Evolutionary conservation across 2,797 vertebrate species (phyloP).

Genomic region (Todus mexicanus): DNA sequence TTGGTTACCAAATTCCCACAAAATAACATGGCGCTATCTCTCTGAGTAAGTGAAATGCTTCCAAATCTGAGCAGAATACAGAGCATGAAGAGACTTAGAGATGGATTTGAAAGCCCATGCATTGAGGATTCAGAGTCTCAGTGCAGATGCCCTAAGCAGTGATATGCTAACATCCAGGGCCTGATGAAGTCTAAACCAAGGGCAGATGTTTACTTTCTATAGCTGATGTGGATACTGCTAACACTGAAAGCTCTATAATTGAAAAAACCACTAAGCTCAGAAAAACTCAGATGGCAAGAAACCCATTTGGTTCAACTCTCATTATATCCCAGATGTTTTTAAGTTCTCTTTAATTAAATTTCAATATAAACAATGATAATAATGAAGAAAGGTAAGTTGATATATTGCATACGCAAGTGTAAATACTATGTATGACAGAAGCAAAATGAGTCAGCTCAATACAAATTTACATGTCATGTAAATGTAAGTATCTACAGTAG

Average conservation of each 20-base stretch:
- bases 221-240: not conserved
- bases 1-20: not conserved
- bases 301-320: not conserved
- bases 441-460: not conserved
- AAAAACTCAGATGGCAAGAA: not conserved
- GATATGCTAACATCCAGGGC: not conserved
- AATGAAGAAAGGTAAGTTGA: not conserved
- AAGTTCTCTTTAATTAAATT: not conserved
- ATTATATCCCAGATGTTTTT: not conserved
- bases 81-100: not conserved
- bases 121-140: not conserved
- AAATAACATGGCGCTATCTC: not conserved
- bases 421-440: not conserved
- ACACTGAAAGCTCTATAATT: not conserved
- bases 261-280: not conserved
- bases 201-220: not conserved
- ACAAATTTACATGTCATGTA: not conserved
- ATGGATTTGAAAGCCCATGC: not conserved
- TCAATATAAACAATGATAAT: not conserved
- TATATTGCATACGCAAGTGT: not conserved
- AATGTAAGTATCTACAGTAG: not conserved
- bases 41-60: not conserved
- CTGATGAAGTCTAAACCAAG: not conserved
- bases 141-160: not conserved
- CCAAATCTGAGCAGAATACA: not conserved